Percentiles rank a stretch among this genome's conserved stretches.
These are phyloP conservation scores for Eurois occulta DNA, from an alignment of 2,888 invertebrate species.

Conservation along the genomic window DNA sequence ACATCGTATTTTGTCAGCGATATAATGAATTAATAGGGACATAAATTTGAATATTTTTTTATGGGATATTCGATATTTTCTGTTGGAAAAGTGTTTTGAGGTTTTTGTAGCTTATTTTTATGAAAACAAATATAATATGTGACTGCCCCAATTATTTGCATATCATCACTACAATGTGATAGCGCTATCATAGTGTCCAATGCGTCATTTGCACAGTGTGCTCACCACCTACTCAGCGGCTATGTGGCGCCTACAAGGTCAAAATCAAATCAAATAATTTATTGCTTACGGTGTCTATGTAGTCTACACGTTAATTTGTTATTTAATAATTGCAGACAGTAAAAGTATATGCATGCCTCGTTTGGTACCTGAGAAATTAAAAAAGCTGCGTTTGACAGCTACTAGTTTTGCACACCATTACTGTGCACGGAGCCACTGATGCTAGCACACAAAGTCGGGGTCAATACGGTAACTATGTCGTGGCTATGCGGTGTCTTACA, in stretches of 20 bases:
- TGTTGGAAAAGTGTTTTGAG: neutral
- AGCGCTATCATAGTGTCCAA: neutral
- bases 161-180: neutral
- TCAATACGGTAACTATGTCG: neutral
- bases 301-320: slow-evolving; percentile 32
- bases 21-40: slow-evolving; percentile 64
- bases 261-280: too few relatives aligned
- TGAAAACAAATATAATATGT: neutral
- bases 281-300: too few relatives aligned
- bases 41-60: slow-evolving; percentile 59
- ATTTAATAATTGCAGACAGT: slow-evolving; percentile 43
- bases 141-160: neutral
- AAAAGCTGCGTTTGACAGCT: neutral
- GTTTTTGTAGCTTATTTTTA: neutral
- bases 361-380: slow-evolving; percentile 57
- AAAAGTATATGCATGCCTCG: slow-evolving; percentile 19
- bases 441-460: neutral
- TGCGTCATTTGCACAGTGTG: neutral
- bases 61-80: slow-evolving; percentile 28
- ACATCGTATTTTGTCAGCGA: slow-evolving; percentile 67
- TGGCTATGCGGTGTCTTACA: neutral
- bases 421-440: neutral
- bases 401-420: neutral
- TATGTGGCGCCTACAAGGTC: neutral
- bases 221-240: neutral